These are phyloP conservation scores for Melanostigma gelatinosum DNA, from an alignment of 2,113 vertebrate species.

Conservation along the genomic window DNA sequence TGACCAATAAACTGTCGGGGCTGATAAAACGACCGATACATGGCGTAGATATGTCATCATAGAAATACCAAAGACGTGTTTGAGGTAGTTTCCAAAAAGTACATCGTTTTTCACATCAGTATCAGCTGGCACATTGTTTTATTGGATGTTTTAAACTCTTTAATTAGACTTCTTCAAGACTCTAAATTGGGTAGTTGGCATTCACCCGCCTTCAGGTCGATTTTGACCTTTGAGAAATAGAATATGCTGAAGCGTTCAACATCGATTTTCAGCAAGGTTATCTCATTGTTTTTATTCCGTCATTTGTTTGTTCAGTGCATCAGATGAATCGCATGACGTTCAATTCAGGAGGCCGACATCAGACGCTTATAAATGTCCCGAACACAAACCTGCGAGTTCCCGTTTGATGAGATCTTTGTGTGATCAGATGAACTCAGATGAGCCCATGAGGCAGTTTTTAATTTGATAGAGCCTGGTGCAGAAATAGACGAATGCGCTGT, in stretches of 20 bases:
- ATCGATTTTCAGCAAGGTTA: not conserved
- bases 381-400: conserved; percentile 10
- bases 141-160: not conserved
- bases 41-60: not conserved
- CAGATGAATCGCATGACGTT: not conserved
- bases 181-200: not conserved
- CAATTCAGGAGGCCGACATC: not conserved
- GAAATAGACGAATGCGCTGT: conserved; percentile 15
- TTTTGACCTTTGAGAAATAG: conserved; percentile 17
- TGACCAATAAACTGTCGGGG: not conserved
- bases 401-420: conserved; percentile 37
- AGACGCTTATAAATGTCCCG: not conserved
- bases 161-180: not conserved
- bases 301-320: conserved; percentile 2
- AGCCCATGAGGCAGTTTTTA: not conserved
- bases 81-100: not conserved
- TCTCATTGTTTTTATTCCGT: not conserved
- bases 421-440: conserved; percentile 21
- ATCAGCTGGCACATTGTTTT: not conserved
- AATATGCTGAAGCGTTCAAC: not conserved
- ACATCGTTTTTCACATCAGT: not conserved
- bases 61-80: not conserved
- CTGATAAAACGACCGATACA: not conserved
- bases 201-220: not conserved
- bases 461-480: conserved; percentile 4